These are phyloP conservation scores for Amazonetta brasiliensis DNA, from an alignment of 2,797 vertebrate genomes.

Conservation along the genomic window DNA sequence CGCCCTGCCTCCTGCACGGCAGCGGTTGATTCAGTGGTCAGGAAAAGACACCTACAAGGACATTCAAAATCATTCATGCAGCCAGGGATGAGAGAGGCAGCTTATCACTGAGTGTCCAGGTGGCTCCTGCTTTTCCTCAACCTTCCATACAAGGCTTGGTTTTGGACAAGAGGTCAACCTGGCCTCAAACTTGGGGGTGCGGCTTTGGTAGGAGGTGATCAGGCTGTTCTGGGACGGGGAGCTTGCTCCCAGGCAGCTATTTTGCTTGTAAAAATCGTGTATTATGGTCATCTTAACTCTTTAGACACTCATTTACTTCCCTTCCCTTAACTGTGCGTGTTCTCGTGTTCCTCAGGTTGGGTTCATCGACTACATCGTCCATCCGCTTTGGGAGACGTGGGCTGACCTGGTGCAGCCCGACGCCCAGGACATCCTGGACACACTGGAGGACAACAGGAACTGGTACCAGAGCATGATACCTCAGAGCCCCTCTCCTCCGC, in stretches of 20 bases:
- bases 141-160: background rate
- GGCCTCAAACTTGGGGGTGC: accelerated
- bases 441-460: slow-evolving; percentile 97
- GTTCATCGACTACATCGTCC: slow-evolving; percentile 98
- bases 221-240: background rate
- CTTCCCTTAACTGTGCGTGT: accelerated
- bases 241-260: accelerated
- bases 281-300: accelerated
- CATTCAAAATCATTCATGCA: accelerated
- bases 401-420: slow-evolving; percentile 97
- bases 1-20: background rate
- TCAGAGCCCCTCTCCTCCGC: slow-evolving; percentile 95
- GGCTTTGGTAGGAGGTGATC: background rate
- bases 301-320: accelerated
- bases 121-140: background rate
- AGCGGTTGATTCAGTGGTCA: background rate
- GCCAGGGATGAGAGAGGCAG: background rate
- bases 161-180: background rate
- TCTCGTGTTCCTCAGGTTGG: slow-evolving; percentile 84
- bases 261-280: background rate
- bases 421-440: slow-evolving; percentile 97
- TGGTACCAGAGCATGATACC: slow-evolving; percentile 99
- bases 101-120: accelerated
- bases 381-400: slow-evolving; percentile 99
- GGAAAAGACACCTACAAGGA: background rate